A percentile compares a stretch with the other conserved stretches of the same genome.
phyloP scores from a whole-genome alignment of 2,113 vertebrate genomes.

The Nothocercus nigrocapillus region DNA sequence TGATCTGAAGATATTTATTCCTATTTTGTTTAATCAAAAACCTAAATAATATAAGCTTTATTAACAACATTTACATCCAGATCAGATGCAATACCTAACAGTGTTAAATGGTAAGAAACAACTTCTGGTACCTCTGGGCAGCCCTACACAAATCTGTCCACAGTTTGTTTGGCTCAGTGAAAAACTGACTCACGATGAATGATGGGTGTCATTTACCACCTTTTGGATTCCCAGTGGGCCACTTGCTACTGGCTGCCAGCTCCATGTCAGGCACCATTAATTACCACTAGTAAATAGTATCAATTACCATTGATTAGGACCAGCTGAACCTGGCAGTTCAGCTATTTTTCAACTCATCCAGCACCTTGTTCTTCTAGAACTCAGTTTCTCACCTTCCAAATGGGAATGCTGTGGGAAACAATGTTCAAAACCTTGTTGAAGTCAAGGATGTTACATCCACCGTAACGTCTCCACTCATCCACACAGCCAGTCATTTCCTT shows the following conservation, averaged over 20 bases:
- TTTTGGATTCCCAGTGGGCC: background rate
- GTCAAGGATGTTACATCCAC: background rate
- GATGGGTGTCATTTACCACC: background rate
- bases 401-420: fast-evolving
- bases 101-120: background rate
- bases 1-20: background rate
- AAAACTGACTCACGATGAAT: background rate
- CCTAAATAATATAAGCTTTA: background rate
- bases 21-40: background rate
- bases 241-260: background rate
- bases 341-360: background rate
- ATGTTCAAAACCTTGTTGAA: background rate
- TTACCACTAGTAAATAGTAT: background rate
- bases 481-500: fast-evolving
- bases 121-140: background rate
- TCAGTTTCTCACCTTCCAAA: background rate
- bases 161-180: background rate
- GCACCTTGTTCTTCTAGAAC: background rate
- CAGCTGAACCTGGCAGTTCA: background rate
- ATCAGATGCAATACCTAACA: background rate
- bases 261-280: background rate
- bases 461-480: background rate
- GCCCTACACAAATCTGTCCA: background rate
- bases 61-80: background rate
- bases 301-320: background rate